Evolutionary conservation across 2,797 vertebrate genomes (phyloP).

Genomic region (Taeniopygia guttata): DNA sequence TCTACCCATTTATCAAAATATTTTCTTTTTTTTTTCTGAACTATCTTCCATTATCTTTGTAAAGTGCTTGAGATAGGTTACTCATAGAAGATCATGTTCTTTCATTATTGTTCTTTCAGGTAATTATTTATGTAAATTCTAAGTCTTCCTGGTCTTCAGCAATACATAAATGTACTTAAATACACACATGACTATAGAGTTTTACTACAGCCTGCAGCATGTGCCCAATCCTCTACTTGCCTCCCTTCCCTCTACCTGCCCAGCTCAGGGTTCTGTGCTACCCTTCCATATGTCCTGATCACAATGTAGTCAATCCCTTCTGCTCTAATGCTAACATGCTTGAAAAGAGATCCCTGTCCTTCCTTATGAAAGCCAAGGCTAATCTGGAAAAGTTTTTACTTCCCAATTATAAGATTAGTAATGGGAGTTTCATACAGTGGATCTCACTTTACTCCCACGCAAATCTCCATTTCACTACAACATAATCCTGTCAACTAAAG

Average conservation of each 20-base stretch:
- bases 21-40: background rate
- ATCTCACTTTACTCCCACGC: background rate
- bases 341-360: background rate
- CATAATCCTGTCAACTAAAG: background rate
- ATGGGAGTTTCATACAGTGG: background rate
- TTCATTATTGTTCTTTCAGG: background rate
- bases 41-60: background rate
- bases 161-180: background rate
- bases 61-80: background rate
- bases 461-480: background rate
- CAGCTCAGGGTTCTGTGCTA: background rate
- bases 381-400: constrained; percentile 31
- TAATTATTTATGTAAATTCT: background rate
- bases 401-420: constrained; percentile 12
- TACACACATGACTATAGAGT: background rate
- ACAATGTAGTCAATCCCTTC: background rate
- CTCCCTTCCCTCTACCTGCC: background rate
- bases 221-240: background rate
- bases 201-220: background rate
- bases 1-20: background rate
- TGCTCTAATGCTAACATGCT: background rate
- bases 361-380: background rate
- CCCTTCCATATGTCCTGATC: background rate
- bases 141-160: background rate
- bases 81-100: background rate